phyloP scores from a whole-genome alignment of 2,113 vertebrate genomes.

The Amphiprion ocellaris region DNA sequence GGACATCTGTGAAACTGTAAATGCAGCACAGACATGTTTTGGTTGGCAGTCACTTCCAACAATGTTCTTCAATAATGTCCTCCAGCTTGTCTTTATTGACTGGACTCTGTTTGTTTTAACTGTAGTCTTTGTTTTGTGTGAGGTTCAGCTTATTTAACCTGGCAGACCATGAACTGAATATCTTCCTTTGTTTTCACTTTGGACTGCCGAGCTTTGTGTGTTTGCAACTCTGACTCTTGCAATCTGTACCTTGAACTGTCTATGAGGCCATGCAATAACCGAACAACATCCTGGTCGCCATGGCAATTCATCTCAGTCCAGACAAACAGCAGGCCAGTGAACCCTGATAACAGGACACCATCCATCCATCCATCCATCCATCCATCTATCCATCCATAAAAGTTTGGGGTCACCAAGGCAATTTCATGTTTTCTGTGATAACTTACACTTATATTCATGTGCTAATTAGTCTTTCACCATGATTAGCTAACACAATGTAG shows the following conservation, averaged over 20 bases:
- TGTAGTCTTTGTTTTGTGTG: neutral
- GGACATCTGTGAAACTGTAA: slow-evolving; percentile 49
- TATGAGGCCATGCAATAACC: slow-evolving; percentile 35
- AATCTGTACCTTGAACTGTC: slow-evolving; percentile 6
- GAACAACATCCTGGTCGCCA: slow-evolving; percentile 56
- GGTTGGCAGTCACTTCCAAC: neutral
- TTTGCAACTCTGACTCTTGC: slow-evolving; percentile 12
- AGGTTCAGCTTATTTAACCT: neutral
- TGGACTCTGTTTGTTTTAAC: neutral
- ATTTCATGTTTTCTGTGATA: too few species aligned
- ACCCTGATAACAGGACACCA: too few species aligned
- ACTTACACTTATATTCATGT: too few species aligned
- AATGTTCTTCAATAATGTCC: neutral
- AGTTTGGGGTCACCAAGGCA: too few species aligned
- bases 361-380: too few species aligned
- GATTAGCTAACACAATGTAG: too few species aligned
- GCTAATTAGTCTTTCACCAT: too few species aligned
- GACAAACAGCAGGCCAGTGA: neutral
- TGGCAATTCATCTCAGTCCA: slow-evolving; percentile 39
- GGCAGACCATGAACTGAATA: slow-evolving; percentile 1
- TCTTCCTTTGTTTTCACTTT: slow-evolving; percentile 8
- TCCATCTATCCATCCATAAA: too few species aligned
- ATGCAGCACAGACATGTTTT: neutral
- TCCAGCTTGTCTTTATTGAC: slow-evolving; percentile 2
- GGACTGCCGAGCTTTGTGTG: neutral